A percentile compares a stretch with the other conserved stretches of the same genome.
Conservation (phyloP, 2,113 vertebrate genomes). For the Cyanistes caeruleus region DNA sequence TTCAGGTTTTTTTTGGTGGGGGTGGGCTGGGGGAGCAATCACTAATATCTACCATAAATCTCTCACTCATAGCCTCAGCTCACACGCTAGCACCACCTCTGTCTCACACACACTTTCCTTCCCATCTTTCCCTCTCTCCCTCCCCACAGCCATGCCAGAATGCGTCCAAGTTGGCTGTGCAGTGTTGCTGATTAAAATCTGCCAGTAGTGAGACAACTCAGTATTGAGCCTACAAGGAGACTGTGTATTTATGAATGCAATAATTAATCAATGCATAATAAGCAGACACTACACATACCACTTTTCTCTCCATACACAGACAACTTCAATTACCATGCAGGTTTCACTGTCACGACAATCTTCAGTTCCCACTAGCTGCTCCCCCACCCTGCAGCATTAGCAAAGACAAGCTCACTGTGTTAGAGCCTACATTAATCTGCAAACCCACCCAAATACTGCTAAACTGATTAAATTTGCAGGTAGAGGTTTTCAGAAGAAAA, state of each 20-base stretch:
- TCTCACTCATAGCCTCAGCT: neutral
- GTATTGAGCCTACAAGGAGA: neutral
- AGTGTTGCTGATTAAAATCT: neutral
- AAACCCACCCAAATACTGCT: neutral
- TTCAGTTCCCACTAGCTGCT: neutral
- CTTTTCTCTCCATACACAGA: neutral
- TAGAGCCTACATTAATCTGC: neutral
- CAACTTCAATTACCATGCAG: neutral
- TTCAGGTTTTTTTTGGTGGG: accelerated
- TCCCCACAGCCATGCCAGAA: neutral
- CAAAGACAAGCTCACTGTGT: neutral
- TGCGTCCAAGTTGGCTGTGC: accelerated
- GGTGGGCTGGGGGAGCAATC: neutral
- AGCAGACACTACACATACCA: accelerated
- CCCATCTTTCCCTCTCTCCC: neutral
- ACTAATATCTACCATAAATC: neutral
- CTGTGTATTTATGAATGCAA: neutral
- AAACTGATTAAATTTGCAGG: neutral
- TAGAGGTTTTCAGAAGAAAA: conserved; percentile 7
- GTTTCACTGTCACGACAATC: neutral
- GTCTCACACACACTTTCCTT: neutral
- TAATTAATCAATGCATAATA: conserved; percentile 6
- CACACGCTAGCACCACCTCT: neutral
- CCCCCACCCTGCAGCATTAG: neutral
- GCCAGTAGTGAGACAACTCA: neutral